Percentiles rank a stretch among this genome's conserved stretches.
Conservation (phyloP, 37 sponge, comb jelly and placozoan species). For the Halichondria panicea region DNA sequence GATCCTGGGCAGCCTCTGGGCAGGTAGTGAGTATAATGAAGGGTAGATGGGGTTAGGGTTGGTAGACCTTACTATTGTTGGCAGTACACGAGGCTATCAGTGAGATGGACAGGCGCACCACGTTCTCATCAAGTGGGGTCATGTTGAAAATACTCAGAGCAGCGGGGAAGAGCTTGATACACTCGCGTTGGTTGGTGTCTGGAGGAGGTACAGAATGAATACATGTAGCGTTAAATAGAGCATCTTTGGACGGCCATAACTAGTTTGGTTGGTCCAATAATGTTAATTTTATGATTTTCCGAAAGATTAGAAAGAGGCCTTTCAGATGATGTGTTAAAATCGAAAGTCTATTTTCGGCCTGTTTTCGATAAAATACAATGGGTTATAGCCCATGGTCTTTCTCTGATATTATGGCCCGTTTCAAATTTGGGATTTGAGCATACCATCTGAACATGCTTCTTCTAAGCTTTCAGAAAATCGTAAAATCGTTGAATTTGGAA, state of each 20-base stretch:
- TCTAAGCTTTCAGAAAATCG: no score
- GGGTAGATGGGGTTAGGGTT: background rate
- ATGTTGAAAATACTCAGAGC: constrained; percentile 14
- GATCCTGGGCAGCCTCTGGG: constrained; percentile 16
- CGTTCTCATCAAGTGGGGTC: background rate
- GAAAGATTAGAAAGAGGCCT: background rate
- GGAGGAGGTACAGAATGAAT: background rate
- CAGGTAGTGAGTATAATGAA: background rate
- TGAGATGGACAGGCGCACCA: constrained; percentile 14
- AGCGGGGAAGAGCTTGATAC: constrained; percentile 25
- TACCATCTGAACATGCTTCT: no score
- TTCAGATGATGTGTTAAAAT: no score
- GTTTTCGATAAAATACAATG: no score
- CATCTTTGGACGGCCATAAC: background rate
- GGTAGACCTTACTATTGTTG: constrained; percentile 50
- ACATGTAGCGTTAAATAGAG: background rate
- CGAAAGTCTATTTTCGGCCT: no score
- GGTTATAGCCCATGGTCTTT: no score
- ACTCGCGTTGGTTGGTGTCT: constrained; percentile 37
- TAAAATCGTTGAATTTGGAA: no score
- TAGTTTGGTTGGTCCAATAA: background rate
- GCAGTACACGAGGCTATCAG: constrained; percentile 40
- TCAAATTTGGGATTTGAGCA: no score
- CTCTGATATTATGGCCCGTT: no score
- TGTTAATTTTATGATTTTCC: background rate